These are phyloP conservation scores for Poecilia gillii DNA, from an alignment of 2,797 vertebrate species.

Conservation along the genomic window DNA sequence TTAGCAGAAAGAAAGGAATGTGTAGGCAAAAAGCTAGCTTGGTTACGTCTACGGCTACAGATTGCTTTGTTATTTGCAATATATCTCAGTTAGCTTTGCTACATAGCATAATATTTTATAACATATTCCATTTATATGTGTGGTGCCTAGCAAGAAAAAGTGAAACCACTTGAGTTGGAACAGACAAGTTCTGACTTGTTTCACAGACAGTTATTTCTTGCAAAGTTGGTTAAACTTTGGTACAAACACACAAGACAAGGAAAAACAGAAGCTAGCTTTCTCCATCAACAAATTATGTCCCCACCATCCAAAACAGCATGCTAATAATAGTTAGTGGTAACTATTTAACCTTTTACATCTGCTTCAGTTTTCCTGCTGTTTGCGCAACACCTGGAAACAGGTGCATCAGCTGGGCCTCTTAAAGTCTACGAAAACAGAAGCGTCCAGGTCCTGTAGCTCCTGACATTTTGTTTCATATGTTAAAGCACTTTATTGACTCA, in stretches of 20 bases:
- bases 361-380: constrained; percentile 7
- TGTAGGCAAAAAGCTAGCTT: neutral
- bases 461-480: neutral
- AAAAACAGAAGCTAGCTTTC: neutral
- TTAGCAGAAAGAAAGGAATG: constrained; percentile 9
- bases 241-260: neutral
- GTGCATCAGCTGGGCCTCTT: neutral
- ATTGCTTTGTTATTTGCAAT: neutral
- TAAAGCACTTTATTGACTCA: constrained; percentile 77
- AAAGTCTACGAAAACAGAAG: constrained; percentile 7
- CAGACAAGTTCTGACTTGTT: too few relatives aligned
- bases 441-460: constrained; percentile 7
- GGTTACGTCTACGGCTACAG: neutral
- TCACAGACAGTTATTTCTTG: neutral
- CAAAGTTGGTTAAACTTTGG: neutral
- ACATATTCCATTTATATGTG: neutral
- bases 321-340: neutral
- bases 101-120: neutral
- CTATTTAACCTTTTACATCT: constrained; percentile 7
- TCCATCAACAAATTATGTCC: neutral
- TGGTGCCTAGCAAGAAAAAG: neutral
- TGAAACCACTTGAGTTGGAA: neutral
- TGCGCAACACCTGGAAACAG: constrained; percentile 15
- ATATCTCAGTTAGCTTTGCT: neutral
- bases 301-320: neutral